Conservation (phyloP, 2,113 vertebrate genomes). For the Corydoras sp. region DNA sequence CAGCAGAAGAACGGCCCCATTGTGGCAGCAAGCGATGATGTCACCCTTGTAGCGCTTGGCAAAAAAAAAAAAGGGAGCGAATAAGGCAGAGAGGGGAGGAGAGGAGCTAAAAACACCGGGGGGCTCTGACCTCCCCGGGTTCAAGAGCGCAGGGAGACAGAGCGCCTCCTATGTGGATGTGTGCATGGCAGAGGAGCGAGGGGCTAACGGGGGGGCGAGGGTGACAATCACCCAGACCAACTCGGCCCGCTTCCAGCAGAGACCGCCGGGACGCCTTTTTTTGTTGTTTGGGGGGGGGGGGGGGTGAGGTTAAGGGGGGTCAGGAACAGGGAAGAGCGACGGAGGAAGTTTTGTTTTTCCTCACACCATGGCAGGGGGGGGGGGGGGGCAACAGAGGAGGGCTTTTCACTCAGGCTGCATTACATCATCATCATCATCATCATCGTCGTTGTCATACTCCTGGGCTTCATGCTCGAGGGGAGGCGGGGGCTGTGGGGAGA, state of each 20-base stretch:
- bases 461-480: slow-evolving; percentile 57
- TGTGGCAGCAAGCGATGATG: slow-evolving; percentile 69
- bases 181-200: slow-evolving; percentile 11
- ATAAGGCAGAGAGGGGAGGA: slow-evolving; percentile 8
- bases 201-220: neutral
- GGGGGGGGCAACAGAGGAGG: slow-evolving; percentile 62
- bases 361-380: slow-evolving; percentile 58
- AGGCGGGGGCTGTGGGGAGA: slow-evolving; percentile 36
- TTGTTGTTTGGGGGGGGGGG: no score
- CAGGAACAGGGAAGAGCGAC: slow-evolving; percentile 29
- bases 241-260: slow-evolving; percentile 58
- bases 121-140: slow-evolving; percentile 9
- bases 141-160: neutral
- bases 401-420: slow-evolving; percentile 63
- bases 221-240: slow-evolving; percentile 41
- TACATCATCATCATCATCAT: slow-evolving; percentile 66
- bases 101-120: slow-evolving; percentile 18
- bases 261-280: neutral
- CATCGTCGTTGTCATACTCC: slow-evolving; percentile 29
- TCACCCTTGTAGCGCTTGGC: slow-evolving; percentile 74
- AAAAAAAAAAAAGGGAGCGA: slow-evolving; percentile 46
- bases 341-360: slow-evolving; percentile 30
- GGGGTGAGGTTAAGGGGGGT: neutral
- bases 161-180: slow-evolving; percentile 2
- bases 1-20: slow-evolving; percentile 78